These are phyloP conservation scores for Ceuthmochares aereus DNA, from an alignment of 2,113 vertebrate species.

Conservation along the genomic window DNA sequence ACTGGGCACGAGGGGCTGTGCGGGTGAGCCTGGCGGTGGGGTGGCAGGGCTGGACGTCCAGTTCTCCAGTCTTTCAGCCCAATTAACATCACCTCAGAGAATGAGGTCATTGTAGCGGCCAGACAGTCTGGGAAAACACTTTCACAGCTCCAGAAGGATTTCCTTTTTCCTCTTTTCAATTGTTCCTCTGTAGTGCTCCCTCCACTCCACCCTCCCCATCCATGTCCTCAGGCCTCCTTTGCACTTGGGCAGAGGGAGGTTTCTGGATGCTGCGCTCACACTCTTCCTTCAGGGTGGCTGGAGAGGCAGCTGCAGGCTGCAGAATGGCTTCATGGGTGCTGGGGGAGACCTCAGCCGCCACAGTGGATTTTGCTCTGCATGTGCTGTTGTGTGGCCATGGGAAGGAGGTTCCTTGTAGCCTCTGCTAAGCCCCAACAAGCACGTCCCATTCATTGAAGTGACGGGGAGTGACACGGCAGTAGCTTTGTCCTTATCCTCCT, in stretches of 20 bases:
- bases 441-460: not conserved
- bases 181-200: slow-evolving; percentile 51
- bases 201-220: not conserved
- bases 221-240: slow-evolving; percentile 55
- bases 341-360: not conserved
- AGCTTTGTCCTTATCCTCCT: not conserved
- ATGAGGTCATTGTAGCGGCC: slow-evolving; percentile 55
- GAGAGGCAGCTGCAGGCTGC: not conserved
- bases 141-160: slow-evolving; percentile 67
- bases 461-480: too few relatives aligned
- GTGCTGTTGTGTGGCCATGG: rapidly evolving
- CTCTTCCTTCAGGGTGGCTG: rapidly evolving
- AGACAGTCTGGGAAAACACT: slow-evolving; percentile 74
- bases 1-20: not conserved
- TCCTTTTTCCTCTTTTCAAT: slow-evolving; percentile 72
- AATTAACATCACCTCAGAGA: slow-evolving; percentile 3
- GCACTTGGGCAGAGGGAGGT: not conserved
- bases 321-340: not conserved
- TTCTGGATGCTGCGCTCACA: not conserved
- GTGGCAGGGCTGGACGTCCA: not conserved
- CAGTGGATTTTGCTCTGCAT: not conserved
- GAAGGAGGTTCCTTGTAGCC: not conserved
- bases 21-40: not conserved
- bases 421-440: not conserved
- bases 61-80: slow-evolving; percentile 1